Conservation (phyloP, 2,797 vertebrate species). For the Anabacerthia variegaticeps region DNA sequence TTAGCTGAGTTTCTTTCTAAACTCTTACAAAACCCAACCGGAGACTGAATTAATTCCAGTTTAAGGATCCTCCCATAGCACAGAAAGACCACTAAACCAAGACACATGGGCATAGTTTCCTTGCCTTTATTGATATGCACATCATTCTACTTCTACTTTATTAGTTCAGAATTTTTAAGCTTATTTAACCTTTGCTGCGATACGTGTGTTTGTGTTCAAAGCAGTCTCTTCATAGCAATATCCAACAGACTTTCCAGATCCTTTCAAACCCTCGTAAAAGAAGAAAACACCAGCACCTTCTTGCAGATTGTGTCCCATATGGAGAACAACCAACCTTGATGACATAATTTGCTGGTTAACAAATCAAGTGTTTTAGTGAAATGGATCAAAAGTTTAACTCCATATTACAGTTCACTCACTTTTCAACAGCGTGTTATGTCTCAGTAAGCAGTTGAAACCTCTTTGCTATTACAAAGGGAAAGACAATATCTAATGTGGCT, state of each 20-base stretch:
- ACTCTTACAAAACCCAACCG: slow-evolving; percentile 31
- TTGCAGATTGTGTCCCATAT: neutral
- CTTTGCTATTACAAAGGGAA: neutral
- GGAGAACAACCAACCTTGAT: neutral
- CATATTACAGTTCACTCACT: neutral
- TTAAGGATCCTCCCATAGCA: neutral
- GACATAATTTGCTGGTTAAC: neutral
- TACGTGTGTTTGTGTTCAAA: neutral
- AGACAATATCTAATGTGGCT: neutral
- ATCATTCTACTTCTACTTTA: neutral
- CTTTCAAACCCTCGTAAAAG: neutral
- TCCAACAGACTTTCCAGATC: neutral
- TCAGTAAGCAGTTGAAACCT: neutral
- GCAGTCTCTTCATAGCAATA: neutral
- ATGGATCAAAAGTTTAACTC: neutral
- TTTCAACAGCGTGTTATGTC: neutral
- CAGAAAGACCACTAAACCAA: neutral
- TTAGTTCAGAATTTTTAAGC: neutral
- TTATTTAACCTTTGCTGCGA: neutral
- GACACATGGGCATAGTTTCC: neutral
- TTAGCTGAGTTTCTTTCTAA: slow-evolving; percentile 43
- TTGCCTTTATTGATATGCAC: neutral
- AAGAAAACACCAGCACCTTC: neutral
- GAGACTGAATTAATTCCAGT: neutral
- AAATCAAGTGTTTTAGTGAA: neutral